These are phyloP conservation scores for Dryococelus australis DNA, from an alignment of 2,888 invertebrate species.

Conservation along the genomic window DNA sequence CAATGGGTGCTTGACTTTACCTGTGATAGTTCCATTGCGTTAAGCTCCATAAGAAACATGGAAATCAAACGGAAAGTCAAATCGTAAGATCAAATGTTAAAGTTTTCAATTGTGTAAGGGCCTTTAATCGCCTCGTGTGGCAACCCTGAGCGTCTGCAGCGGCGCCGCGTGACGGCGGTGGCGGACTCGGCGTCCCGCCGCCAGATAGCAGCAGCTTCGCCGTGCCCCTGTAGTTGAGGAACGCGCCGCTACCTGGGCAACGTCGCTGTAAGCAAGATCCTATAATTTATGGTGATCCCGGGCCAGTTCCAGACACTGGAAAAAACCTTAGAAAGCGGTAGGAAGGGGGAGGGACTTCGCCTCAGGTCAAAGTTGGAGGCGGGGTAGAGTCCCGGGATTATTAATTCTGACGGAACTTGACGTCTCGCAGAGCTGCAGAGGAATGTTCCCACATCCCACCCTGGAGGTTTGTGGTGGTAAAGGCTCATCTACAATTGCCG, in stretches of 20 bases:
- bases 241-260: background rate
- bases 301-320: background rate
- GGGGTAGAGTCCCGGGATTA: background rate
- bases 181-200: too few relatives aligned
- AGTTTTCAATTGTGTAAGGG: too few relatives aligned
- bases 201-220: background rate
- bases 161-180: too few relatives aligned
- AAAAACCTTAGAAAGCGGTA: background rate
- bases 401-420: background rate
- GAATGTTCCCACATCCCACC: background rate
- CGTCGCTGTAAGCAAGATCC: background rate
- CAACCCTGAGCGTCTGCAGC: too few relatives aligned
- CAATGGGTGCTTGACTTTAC: too few relatives aligned
- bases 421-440: background rate
- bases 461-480: too few relatives aligned
- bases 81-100: too few relatives aligned
- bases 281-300: background rate
- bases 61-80: too few relatives aligned
- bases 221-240: conserved; percentile 1
- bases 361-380: background rate
- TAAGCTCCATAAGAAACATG: too few relatives aligned
- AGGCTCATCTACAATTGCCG: too few relatives aligned
- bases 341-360: background rate
- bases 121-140: too few relatives aligned
- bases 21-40: too few relatives aligned